Conservation (phyloP, 2,113 vertebrate genomes). For the Nannospalax galili region DNA sequence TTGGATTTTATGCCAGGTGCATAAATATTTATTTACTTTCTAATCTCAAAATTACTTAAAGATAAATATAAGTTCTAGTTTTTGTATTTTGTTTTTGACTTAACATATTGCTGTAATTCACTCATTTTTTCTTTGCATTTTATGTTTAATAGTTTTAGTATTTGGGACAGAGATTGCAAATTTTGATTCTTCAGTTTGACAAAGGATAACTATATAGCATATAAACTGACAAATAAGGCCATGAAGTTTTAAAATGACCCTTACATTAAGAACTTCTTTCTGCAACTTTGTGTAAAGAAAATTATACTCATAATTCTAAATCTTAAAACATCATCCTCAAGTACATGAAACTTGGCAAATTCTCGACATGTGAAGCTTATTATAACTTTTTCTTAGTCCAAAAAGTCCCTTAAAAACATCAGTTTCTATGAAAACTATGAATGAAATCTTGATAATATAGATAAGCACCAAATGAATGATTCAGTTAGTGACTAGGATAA, state of each 20-base stretch:
- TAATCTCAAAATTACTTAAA: constrained; percentile 22
- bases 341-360: constrained; percentile 25
- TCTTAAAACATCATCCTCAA: constrained; percentile 39
- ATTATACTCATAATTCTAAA: constrained; percentile 48
- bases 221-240: constrained; percentile 41
- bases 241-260: constrained; percentile 46
- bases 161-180: constrained; percentile 30
- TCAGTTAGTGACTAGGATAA: constrained; percentile 24
- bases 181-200: constrained; percentile 2
- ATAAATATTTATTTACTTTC: constrained; percentile 49
- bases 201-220: constrained; percentile 5
- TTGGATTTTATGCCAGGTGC: constrained; percentile 8
- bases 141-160: constrained; percentile 49
- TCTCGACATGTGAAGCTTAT: not conserved
- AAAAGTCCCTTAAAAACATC: constrained; percentile 25
- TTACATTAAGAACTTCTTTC: constrained; percentile 22
- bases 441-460: constrained; percentile 17
- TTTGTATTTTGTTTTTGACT: constrained; percentile 29
- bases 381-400: constrained; percentile 31
- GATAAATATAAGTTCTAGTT: not conserved
- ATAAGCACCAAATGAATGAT: constrained; percentile 3
- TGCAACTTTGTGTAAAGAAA: constrained; percentile 41
- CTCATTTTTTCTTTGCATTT: constrained; percentile 39
- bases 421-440: constrained; percentile 7
- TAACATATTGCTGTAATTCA: not conserved